Conservation (phyloP, 1,140 invertebrate genomes). For the Bombus waltoni region DNA sequence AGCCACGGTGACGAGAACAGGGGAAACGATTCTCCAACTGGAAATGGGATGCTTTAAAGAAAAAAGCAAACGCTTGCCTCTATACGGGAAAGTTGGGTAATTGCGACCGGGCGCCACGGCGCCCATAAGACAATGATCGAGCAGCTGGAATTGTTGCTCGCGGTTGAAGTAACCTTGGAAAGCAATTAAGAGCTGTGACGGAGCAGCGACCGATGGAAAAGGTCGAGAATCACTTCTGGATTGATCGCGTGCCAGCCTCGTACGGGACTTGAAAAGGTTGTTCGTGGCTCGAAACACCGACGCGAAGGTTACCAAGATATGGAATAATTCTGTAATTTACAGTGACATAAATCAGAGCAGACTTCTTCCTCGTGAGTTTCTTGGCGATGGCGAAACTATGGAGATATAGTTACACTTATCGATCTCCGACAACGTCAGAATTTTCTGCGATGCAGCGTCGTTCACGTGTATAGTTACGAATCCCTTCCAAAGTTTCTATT, state of each 20-base stretch:
- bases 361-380: neutral
- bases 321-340: constrained; percentile 28
- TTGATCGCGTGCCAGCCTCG: constrained; percentile 36
- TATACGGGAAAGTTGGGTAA: neutral
- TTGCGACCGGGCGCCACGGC: neutral
- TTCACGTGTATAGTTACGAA: neutral
- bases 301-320: neutral
- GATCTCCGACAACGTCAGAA: neutral
- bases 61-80: neutral
- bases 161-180: constrained; percentile 48
- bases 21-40: too few relatives aligned
- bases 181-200: constrained; percentile 55
- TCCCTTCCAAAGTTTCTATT: neutral
- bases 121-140: constrained; percentile 33
- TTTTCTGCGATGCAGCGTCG: neutral
- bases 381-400: neutral
- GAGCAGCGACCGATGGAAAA: constrained; percentile 32
- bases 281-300: neutral
- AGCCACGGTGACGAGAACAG: too few relatives aligned
- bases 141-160: constrained; percentile 33
- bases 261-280: neutral
- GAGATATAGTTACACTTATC: neutral
- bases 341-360: constrained; percentile 10
- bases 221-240: constrained; percentile 50
- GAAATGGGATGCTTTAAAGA: neutral